Base-by-base conservation (phyloP, 2,113 vertebrate genomes). In the Phocoena sinus region DNA sequence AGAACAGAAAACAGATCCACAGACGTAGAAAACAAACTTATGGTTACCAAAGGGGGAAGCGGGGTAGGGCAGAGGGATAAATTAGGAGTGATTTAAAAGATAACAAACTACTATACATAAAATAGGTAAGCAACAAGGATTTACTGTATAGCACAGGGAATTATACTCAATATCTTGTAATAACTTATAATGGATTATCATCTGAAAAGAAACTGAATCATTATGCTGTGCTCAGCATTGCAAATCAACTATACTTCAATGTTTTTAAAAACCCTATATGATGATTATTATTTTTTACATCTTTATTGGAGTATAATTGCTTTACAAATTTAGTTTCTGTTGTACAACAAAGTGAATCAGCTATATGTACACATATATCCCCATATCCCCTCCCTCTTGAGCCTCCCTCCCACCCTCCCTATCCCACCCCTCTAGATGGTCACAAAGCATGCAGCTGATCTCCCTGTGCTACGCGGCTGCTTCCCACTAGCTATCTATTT, bases 391-490 rank as follows among this genome's bases (percentile, higher is more conserved):
- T 53, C 53, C 53, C 53, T 53, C 53, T 53, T 53, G 53, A 53
- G 53, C 53, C 53, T 53, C 15, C 53, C 53, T 53, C 53, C 15
- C 5, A 53, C 50, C 50, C 14, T 53, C 50, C 4, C 50, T 53
- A 15, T 53, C 50, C 50, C 14, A 17, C 15, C 5, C 53, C 53
- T 18, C 53, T 53, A 53, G 53, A 18, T 53, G 53, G 15, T 53
- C 50, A 53, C 53, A 53, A 53, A 17, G 53, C 53, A 53, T 1
- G 5, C 5, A 53, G 53, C 53, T 53, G 53, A 53, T 53, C 53
- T 53, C 0, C 15, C 53, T 53, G 5, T 0, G 53, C 53, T 53
- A 53, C 6, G 53, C 0, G 1, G 53, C 53, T 53, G 53, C 53
- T 18, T 53, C 53, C 15, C 53, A 18, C 53, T 53, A 53, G 15